Percentiles rank a stretch among this genome's conserved stretches.
These are phyloP conservation scores for Xenopus laevis DNA, from an alignment of 2,113 vertebrate genomes.

Conservation along the genomic window DNA sequence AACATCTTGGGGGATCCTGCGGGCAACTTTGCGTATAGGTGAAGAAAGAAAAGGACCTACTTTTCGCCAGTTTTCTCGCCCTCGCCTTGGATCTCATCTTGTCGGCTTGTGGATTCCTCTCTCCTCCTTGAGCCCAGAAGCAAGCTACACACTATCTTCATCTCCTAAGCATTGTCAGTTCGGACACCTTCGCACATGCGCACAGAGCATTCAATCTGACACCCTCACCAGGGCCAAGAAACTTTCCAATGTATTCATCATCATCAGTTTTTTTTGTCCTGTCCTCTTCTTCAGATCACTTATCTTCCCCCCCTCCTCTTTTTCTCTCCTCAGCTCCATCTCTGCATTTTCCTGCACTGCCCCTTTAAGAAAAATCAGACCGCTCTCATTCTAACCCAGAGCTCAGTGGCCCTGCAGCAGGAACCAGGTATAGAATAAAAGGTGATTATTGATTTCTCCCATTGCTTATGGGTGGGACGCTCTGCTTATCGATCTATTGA, in stretches of 20 bases:
- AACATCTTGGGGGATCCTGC: constrained; percentile 42
- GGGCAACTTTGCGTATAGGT: constrained; percentile 24
- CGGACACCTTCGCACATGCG: constrained; percentile 99
- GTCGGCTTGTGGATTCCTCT: constrained; percentile 92
- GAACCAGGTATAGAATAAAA: constrained; percentile 64
- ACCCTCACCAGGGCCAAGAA: constrained; percentile 98
- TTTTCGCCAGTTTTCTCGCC: constrained; percentile 98
- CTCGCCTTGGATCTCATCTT: constrained; percentile 98
- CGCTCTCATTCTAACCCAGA: constrained; percentile 28
- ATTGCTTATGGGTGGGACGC: not conserved
- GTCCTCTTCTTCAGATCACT: constrained; percentile 90
- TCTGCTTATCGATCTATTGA: not conserved
- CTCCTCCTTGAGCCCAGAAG: constrained; percentile 97
- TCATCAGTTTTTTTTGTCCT: constrained; percentile 77
- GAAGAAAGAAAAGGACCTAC: constrained; percentile 70
- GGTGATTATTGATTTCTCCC: constrained; percentile 54
- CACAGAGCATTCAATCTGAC: constrained; percentile 99
- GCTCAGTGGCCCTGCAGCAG: constrained; percentile 61
- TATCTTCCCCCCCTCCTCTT: constrained; percentile 75
- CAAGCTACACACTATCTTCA: constrained; percentile 98
- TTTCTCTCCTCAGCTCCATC: constrained; percentile 59
- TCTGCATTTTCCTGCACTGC: constrained; percentile 60
- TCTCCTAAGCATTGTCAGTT: constrained; percentile 99
- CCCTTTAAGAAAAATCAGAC: constrained; percentile 78
- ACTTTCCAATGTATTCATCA: constrained; percentile 99